Evolutionary conservation across 2,113 vertebrate genomes (phyloP), one percentile per base, ranked within the genome.

Genomic region (Calypte anna): DNA sequence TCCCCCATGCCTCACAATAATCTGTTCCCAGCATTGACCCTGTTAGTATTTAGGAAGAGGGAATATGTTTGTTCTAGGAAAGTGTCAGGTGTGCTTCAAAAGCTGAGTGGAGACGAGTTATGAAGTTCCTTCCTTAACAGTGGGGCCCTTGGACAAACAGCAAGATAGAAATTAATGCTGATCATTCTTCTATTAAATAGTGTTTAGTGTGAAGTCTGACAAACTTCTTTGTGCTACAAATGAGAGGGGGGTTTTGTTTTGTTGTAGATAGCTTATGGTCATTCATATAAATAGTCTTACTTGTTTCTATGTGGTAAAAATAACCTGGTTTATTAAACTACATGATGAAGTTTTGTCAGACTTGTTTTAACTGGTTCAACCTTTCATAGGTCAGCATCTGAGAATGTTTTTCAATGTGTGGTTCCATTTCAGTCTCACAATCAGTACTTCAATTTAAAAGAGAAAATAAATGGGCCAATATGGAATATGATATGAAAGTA

Each of bases 301-400:
- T 50, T 70, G 5, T 58, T 78, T 73, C 48, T 84, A 0, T 55
- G 43, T 59, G 38, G 30, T 55, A 38, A 62, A 74, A 81, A 21
- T 55, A 76, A 54, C 18, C 21, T 43, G 14, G 24, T 46, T 63
- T 74, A 3, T 21, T 74, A 24, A 73, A 46, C 30, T 30, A 9
- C 7, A 0, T 33, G 21, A 17, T 44, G 40, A 61, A 36, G 4
- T 0, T 15, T 78, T 58, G 36, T 15, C 3, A 2, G 38, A 48
- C n/a, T 67, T 68, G 7, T 66, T 90, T 70, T 86, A 53, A 12
- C 23, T 38, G n/a, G 16, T 81, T 13, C 31, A 50, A 1, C 14
- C 5, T 64, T 82, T 64, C 4, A 2, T 3, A 59, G 10, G 3
- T 82, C 75, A 53, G 46, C 14, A 40, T 6, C 46, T 17, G 54